Conservation (phyloP, 2,888 invertebrate genomes). For the Diaprepes abbreviatus region DNA sequence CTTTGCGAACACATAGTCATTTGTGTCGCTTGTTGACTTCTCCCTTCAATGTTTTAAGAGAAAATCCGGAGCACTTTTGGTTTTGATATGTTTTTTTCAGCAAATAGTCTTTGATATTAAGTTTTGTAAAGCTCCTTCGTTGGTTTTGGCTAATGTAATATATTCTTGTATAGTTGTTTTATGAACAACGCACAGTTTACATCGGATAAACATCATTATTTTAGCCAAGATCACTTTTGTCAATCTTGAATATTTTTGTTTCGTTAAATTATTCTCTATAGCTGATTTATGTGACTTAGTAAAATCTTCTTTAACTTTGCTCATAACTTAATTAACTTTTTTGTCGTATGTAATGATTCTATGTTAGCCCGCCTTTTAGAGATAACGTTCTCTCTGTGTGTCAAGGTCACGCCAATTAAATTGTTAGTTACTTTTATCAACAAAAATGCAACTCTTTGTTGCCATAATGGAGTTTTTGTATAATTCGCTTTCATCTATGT, state of each 20-base stretch:
- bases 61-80: not conserved
- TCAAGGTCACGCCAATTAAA: too few relatives aligned
- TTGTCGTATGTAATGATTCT: too few relatives aligned
- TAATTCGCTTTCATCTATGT: too few relatives aligned
- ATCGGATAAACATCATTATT: not conserved
- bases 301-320: too few relatives aligned
- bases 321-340: too few relatives aligned
- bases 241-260: not conserved
- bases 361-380: too few relatives aligned
- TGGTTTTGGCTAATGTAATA: not conserved
- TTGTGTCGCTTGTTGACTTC: not conserved
- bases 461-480: too few relatives aligned
- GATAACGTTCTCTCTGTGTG: too few relatives aligned
- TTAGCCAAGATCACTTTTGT: not conserved
- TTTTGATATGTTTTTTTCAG: not conserved
- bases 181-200: slow-evolving; percentile 5
- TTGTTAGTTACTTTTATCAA: too few relatives aligned
- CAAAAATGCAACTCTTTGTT: too few relatives aligned
- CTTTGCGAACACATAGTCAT: not conserved
- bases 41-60: not conserved
- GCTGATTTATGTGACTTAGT: too few relatives aligned
- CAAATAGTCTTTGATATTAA: too few relatives aligned
- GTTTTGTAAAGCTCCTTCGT: not conserved
- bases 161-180: not conserved
- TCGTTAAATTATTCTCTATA: not conserved